Evolutionary conservation across 2,113 vertebrate species (phyloP).

Genomic region (Lichenostomus cassidix): DNA sequence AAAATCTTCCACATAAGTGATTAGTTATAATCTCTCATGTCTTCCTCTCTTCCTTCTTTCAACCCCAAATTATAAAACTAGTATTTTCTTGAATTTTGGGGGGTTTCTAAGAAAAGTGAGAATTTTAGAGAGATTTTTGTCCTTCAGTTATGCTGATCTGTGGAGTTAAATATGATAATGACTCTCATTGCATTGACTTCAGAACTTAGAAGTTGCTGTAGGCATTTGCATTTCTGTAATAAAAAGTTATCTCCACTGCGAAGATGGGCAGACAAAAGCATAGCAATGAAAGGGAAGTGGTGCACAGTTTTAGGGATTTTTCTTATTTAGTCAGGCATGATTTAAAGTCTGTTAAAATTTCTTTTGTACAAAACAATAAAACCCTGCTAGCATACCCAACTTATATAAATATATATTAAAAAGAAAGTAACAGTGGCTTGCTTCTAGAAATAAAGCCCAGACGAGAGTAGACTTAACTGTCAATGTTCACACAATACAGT

Average conservation of each 20-base stretch:
- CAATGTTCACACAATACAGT: neutral
- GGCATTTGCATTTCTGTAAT: neutral
- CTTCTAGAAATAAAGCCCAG: neutral
- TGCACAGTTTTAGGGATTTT: neutral
- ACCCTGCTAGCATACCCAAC: accelerated
- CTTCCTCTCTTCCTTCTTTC: neutral
- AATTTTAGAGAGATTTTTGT: neutral
- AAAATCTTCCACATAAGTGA: neutral
- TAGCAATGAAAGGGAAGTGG: neutral
- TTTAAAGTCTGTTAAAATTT: neutral
- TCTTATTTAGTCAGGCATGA: neutral
- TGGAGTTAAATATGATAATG: neutral
- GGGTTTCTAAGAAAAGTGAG: neutral
- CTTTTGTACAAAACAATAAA: neutral
- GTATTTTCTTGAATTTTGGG: neutral
- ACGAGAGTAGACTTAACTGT: neutral
- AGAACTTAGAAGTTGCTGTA: neutral
- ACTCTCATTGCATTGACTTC: neutral
- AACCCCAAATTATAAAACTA: neutral
- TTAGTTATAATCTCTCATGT: neutral
- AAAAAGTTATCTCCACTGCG: neutral
- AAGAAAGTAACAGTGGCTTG: accelerated
- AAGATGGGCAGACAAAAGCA: neutral
- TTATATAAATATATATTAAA: neutral
- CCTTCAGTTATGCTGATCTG: neutral